These are phyloP conservation scores for Tipula helvola DNA, from an alignment of 2,888 invertebrate genomes.

Conservation along the genomic window DNA sequence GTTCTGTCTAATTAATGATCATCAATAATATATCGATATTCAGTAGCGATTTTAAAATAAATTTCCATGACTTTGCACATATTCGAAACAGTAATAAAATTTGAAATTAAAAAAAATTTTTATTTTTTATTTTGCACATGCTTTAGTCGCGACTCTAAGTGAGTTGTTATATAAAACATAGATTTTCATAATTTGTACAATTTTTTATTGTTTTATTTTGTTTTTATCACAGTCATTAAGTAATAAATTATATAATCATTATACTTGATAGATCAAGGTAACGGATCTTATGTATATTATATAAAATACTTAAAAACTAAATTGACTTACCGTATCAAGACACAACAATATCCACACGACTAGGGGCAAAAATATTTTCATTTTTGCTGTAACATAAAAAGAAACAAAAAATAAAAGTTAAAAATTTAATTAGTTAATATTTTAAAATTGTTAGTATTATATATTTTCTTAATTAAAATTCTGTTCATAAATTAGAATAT, in stretches of 20 bases:
- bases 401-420: conserved; percentile 20
- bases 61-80: neutral
- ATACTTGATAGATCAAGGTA: neutral
- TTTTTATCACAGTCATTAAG: conserved; percentile 6
- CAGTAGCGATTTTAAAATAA: neutral
- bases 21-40: neutral
- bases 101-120: neutral
- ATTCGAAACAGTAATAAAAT: neutral
- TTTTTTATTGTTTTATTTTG: neutral
- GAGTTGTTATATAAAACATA: neutral
- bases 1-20: neutral
- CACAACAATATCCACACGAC: conserved; percentile 81
- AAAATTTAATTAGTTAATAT: neutral
- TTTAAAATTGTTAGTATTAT: conserved; percentile 5
- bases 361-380: conserved; percentile 86
- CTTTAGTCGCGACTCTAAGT: neutral
- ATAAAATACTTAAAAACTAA: neutral
- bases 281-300: neutral
- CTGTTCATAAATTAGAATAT: neutral
- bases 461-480: neutral
- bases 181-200: neutral
- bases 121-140: neutral
- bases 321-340: conserved; percentile 63
- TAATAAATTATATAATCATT: conserved; percentile 5
- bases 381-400: conserved; percentile 68